These are phyloP conservation scores for Drosophila subsilvestris DNA, from an alignment of 2,888 invertebrate genomes.

Conservation along the genomic window DNA sequence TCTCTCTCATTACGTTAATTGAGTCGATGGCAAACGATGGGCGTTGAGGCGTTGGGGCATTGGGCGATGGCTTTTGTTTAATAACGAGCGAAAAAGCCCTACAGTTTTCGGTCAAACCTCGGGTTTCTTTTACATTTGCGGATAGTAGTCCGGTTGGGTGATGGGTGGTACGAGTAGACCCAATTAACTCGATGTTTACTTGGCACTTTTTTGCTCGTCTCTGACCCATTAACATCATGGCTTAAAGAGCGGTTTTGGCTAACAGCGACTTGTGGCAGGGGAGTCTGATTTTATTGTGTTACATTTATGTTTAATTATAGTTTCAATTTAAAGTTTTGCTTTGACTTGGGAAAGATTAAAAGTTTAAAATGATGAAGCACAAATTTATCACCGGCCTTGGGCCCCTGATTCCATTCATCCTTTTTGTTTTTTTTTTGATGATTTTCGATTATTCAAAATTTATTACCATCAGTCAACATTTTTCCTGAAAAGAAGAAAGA, in stretches of 20 bases:
- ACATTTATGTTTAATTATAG: neutral
- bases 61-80: constrained; percentile 17
- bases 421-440: neutral
- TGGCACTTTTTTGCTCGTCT: constrained; percentile 9
- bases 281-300: neutral
- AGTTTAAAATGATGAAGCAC: neutral
- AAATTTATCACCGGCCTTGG: neutral
- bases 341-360: neutral
- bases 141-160: neutral
- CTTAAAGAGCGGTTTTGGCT: neutral
- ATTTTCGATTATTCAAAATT: neutral
- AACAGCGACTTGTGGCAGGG: neutral
- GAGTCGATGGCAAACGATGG: constrained; percentile 23
- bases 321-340: neutral
- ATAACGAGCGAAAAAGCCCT: constrained; percentile 10
- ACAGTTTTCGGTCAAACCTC: constrained; percentile 1
- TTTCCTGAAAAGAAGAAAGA: neutral
- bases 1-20: constrained; percentile 59
- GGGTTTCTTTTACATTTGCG: constrained; percentile 17
- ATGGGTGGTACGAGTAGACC: neutral
- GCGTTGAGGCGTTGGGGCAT: neutral
- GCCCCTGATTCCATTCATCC: neutral
- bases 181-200: constrained; percentile 24
- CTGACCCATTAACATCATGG: constrained; percentile 12
- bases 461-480: neutral